Conservation (phyloP, 2,888 invertebrate genomes). For the Gerosis bhagava region DNA sequence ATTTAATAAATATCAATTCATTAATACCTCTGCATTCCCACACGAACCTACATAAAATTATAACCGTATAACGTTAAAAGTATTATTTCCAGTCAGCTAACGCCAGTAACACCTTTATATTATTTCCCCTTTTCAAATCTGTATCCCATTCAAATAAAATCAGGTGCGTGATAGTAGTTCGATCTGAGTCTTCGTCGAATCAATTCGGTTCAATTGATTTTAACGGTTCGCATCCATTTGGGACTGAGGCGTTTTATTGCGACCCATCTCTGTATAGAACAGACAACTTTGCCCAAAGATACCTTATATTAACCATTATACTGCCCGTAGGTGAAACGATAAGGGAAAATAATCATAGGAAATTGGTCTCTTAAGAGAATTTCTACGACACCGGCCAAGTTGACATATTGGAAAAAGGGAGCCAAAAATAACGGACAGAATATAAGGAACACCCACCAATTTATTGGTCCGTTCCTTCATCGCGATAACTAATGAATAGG, state of each 20-base stretch:
- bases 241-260: conserved; percentile 9
- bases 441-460: conserved; percentile 4
- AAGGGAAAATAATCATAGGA: conserved; percentile 23
- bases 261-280: conserved; percentile 5
- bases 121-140: too few relatives aligned
- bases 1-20: too few relatives aligned
- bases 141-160: background rate
- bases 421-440: conserved; percentile 6
- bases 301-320: conserved; percentile 19
- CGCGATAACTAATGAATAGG: conserved; percentile 20
- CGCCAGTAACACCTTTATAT: too few relatives aligned
- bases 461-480: conserved; percentile 4
- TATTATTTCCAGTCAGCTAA: too few relatives aligned
- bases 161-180: conserved; percentile 7
- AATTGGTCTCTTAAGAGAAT: conserved; percentile 15
- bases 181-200: conserved; percentile 8
- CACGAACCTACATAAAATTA: too few relatives aligned
- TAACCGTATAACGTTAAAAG: too few relatives aligned
- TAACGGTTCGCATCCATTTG: conserved; percentile 18
- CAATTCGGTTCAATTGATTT: conserved; percentile 22
- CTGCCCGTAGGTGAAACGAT: conserved; percentile 14
- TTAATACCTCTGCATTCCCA: too few relatives aligned
- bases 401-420: background rate
- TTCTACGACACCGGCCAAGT: conserved; percentile 4
- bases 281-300: conserved; percentile 12